A percentile compares a stretch with the other conserved stretches of the same genome.
Conservation (phyloP, 37 sponge, comb jelly and placozoan species). For the Hexactinellida sp. region DNA sequence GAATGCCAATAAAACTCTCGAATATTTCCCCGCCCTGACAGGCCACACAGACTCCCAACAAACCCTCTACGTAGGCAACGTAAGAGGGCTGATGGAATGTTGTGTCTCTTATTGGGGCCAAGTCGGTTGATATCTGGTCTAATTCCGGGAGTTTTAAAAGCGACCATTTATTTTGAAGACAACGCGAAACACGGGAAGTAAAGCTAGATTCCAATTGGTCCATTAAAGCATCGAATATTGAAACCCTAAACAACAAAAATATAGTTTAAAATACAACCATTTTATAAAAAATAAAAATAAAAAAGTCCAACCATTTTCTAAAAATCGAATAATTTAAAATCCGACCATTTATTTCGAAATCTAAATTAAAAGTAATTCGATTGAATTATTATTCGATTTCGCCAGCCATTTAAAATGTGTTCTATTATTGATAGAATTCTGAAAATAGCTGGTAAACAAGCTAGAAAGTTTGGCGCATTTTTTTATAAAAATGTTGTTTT, state of each 20-base stretch:
- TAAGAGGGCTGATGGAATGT: neutral
- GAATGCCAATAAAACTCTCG: neutral
- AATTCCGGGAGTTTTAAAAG: neutral
- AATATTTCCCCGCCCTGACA: neutral
- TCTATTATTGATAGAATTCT: neutral
- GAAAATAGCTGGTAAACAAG: neutral
- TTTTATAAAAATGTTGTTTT: conserved; percentile 8
- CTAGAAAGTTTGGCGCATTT: neutral
- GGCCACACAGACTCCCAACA: neutral
- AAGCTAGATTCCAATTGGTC: neutral
- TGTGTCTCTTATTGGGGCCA: neutral
- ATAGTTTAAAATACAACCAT: neutral
- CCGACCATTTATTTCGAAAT: no score
- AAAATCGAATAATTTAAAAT: no score
- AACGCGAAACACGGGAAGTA: neutral
- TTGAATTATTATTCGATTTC: neutral
- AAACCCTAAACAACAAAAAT: neutral
- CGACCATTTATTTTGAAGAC: neutral
- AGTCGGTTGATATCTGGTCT: neutral
- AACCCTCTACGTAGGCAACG: neutral
- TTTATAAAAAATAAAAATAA: neutral
- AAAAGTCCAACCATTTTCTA: neutral
- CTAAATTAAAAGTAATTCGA: neutral
- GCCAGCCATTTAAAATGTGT: neutral
- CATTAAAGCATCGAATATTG: neutral